These are phyloP conservation scores for Gnathonemus echidnorhynchus DNA, from an alignment of 2,113 vertebrate genomes.

Conservation along the genomic window DNA sequence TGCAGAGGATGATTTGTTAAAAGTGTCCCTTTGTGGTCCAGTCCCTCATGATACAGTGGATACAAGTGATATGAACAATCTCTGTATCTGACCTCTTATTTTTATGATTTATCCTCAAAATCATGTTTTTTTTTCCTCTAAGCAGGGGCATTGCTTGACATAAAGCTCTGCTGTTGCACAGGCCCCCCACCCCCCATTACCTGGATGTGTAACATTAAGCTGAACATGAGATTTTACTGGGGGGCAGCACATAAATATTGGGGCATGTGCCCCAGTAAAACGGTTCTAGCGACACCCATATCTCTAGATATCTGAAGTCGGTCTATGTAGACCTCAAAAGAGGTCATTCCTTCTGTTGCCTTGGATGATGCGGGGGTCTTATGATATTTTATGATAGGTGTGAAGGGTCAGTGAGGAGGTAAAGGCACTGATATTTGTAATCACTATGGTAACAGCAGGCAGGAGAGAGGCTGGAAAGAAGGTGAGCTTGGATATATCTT, in stretches of 20 bases:
- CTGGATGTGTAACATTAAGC: no score
- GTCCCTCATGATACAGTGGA: neutral
- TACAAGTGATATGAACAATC: neutral
- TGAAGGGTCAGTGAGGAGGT: conserved; percentile 72
- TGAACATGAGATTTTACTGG: no score
- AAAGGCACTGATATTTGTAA: conserved; percentile 79
- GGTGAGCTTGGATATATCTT: conserved; percentile 73
- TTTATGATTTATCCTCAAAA: neutral
- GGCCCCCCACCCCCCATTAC: no score
- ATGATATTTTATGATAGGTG: conserved; percentile 10
- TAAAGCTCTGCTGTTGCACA: no score
- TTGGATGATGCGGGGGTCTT: neutral
- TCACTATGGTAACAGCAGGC: conserved; percentile 56
- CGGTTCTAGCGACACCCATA: no score
- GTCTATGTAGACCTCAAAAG: neutral
- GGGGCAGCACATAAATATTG: no score
- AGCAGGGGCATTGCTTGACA: neutral
- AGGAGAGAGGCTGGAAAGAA: conserved; percentile 69
- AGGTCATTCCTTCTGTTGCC: neutral
- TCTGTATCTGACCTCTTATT: neutral
- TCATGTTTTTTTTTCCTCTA: neutral
- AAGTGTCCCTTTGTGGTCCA: neutral
- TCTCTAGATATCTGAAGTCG: neutral
- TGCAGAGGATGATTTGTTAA: neutral
- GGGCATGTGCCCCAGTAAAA: no score